Evolutionary conservation across 2,888 invertebrate genomes (phyloP).

Genomic region (Archips crataeganus): DNA sequence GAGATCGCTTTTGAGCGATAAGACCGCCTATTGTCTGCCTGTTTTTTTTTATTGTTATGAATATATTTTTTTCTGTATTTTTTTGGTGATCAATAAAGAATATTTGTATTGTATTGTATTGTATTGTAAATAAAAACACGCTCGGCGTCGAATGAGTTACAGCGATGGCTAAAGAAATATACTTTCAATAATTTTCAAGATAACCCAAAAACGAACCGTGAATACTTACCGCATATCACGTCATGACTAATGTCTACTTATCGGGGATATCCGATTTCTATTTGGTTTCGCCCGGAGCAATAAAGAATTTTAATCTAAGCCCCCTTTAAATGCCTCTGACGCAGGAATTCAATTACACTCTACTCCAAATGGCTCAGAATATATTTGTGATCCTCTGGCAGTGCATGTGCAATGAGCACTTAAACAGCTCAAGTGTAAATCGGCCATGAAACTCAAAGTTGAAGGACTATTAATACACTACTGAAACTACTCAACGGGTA

Average conservation of each 20-base stretch:
- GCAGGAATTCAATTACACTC: constrained; percentile 23
- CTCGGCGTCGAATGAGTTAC: no score
- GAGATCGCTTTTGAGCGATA: no score
- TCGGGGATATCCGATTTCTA: constrained; percentile 17
- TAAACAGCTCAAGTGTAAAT: constrained; percentile 9
- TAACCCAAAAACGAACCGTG: no score
- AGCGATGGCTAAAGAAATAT: no score
- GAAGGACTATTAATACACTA: constrained; percentile 6
- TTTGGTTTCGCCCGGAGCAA: constrained; percentile 8
- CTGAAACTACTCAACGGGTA: background rate
- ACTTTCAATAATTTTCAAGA: no score
- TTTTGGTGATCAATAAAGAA: no score
- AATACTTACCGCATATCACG: background rate
- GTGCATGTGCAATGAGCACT: constrained; percentile 22
- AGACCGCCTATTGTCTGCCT: no score
- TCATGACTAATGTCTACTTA: constrained; percentile 9
- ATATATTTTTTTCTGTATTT: no score
- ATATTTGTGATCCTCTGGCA: constrained; percentile 2
- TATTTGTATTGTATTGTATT: no score
- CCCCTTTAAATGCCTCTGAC: constrained; percentile 20
- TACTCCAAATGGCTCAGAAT: constrained; percentile 9
- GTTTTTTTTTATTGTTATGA: no score
- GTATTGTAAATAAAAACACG: no score
- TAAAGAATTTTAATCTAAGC: constrained; percentile 25
- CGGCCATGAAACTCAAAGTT: background rate